phyloP scores from a whole-genome alignment of 2,113 vertebrate genomes.

The Tychaedon coryphoeus region DNA sequence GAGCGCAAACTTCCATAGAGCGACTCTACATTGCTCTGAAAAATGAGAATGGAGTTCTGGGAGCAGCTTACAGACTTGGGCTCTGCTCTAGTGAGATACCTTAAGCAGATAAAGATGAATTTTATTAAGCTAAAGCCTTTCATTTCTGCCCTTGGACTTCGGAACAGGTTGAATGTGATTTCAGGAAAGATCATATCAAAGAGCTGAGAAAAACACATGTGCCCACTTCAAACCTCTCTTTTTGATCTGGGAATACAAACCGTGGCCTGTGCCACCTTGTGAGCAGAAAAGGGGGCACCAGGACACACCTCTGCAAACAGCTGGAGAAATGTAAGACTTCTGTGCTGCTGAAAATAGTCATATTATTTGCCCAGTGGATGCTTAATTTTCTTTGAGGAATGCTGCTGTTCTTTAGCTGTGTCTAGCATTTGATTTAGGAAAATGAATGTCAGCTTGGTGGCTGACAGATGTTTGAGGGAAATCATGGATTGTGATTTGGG shows the following conservation, averaged over 20 bases:
- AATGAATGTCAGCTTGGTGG: not conserved
- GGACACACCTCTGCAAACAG: not conserved
- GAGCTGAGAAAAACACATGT: not conserved
- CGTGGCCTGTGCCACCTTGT: fast-evolving
- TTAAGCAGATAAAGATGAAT: not conserved
- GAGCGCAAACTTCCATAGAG: not conserved
- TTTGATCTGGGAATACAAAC: not conserved
- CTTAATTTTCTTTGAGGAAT: not conserved
- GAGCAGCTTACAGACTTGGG: not conserved
- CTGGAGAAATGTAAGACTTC: not conserved
- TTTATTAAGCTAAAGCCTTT: not conserved
- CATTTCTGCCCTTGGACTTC: not conserved
- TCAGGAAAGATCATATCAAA: not conserved
- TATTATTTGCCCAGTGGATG: not conserved
- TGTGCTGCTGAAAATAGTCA: not conserved
- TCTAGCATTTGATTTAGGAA: not conserved
- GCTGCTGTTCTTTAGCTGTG: not conserved
- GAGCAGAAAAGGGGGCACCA: not conserved
- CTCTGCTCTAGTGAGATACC: not conserved
- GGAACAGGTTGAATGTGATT: not conserved
- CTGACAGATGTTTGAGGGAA: not conserved
- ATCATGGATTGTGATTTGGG: not conserved
- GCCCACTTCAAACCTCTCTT: not conserved
- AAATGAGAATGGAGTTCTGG: not conserved
- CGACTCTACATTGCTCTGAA: not conserved